phyloP scores from a whole-genome alignment of 2,888 invertebrate species.

The Sarcophaga variegata region DNA sequence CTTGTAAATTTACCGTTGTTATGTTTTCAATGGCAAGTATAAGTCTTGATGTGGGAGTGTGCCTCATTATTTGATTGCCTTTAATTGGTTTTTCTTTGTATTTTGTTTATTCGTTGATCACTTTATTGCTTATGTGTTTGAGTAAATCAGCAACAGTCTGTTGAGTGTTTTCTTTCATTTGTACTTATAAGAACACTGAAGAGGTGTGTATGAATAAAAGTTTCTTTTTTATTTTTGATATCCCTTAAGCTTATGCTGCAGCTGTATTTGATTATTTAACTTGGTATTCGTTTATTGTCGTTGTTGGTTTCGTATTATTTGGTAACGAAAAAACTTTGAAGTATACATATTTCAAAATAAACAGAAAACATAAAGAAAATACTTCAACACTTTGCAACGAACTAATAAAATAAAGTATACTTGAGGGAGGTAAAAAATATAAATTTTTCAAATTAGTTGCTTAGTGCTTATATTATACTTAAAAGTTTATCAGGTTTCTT shows the following conservation, averaged over 20 bases:
- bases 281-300: not conserved
- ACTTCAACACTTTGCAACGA: not conserved
- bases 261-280: not conserved
- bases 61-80: not conserved
- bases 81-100: too few species aligned
- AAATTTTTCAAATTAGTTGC: too few species aligned
- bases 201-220: not conserved
- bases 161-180: too few species aligned
- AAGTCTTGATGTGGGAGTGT: not conserved
- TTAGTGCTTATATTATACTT: too few species aligned
- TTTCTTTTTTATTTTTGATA: not conserved
- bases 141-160: too few species aligned
- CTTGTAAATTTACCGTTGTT: not conserved
- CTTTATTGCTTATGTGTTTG: too few species aligned
- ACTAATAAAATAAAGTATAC: not conserved
- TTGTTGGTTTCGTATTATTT: not conserved
- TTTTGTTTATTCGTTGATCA: too few species aligned
- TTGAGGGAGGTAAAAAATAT: not conserved
- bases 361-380: not conserved
- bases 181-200: too few species aligned
- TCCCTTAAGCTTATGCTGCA: not conserved
- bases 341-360: not conserved
- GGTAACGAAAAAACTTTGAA: constrained; percentile 18
- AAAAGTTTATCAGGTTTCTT: too few species aligned
- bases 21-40: not conserved